Conservation (phyloP, 2,888 invertebrate genomes). For the Polydrusus cervinus region DNA sequence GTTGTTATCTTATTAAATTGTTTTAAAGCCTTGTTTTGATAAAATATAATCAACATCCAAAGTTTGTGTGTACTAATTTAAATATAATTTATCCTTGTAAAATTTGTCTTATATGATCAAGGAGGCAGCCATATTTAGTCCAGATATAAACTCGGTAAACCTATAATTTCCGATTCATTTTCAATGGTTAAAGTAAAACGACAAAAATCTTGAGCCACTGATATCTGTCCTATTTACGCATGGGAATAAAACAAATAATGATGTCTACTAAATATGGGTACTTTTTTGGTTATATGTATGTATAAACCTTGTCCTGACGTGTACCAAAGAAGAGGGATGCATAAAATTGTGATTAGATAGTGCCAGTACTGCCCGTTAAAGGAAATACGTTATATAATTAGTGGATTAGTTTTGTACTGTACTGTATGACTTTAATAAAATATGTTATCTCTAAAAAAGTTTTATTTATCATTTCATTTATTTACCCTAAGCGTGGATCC, state of each 20-base stretch:
- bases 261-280: background rate
- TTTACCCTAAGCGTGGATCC: too few relatives aligned
- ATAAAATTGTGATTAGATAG: constrained; percentile 32
- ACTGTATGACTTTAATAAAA: constrained; percentile 9
- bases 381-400: background rate
- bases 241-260: too few relatives aligned
- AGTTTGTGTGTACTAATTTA: background rate
- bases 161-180: too few relatives aligned
- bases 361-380: constrained; percentile 35
- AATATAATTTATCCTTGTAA: background rate
- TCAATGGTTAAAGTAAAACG: too few relatives aligned
- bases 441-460: constrained; percentile 1
- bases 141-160: background rate
- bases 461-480: background rate
- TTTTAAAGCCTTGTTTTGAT: background rate
- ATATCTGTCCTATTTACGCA: too few relatives aligned
- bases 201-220: too few relatives aligned
- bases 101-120: background rate
- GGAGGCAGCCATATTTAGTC: background rate
- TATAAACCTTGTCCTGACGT: background rate
- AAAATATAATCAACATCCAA: background rate
- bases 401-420: constrained; percentile 32
- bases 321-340: constrained; percentile 26
- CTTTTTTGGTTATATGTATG: background rate
- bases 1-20: background rate